phyloP scores from a whole-genome alignment of 2,888 invertebrate species.

The Neocrepidodera transversa region DNA sequence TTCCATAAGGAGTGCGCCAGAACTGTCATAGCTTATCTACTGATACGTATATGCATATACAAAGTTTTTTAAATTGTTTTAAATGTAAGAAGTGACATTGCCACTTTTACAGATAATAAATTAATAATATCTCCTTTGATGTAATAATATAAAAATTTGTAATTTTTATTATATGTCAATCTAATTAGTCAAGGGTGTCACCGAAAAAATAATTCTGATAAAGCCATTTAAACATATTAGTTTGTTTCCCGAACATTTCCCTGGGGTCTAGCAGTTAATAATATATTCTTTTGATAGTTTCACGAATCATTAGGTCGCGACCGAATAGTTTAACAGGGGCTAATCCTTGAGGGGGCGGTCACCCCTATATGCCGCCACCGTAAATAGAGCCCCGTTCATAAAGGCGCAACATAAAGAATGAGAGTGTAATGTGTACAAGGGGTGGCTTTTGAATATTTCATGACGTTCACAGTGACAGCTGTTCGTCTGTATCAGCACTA shows the following conservation, averaged over 20 bases:
- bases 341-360: constrained; percentile 40
- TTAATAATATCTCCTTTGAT: too few species aligned
- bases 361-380: constrained; percentile 43
- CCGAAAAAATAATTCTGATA: constrained; percentile 38
- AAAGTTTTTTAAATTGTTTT: too few species aligned
- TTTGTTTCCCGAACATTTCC: constrained; percentile 44
- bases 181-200: constrained; percentile 1
- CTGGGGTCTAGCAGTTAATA: constrained; percentile 41
- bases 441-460: constrained; percentile 54
- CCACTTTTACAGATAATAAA: too few species aligned
- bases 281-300: constrained; percentile 55
- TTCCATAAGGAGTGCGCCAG: too few species aligned
- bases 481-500: constrained; percentile 50
- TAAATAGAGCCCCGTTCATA: constrained; percentile 51
- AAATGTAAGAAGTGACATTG: too few species aligned
- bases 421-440: constrained; percentile 54
- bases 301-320: constrained; percentile 55
- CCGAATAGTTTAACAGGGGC: constrained; percentile 54
- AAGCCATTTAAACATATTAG: constrained; percentile 44
- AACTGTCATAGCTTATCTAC: too few species aligned
- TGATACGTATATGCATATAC: too few species aligned
- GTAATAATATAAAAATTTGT: too few species aligned
- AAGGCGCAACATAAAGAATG: constrained; percentile 52
- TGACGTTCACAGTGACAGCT: constrained; percentile 52
- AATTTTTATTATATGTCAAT: background rate